Conservation (phyloP, 2,888 invertebrate species). For the Nephrotoma flavescens region DNA sequence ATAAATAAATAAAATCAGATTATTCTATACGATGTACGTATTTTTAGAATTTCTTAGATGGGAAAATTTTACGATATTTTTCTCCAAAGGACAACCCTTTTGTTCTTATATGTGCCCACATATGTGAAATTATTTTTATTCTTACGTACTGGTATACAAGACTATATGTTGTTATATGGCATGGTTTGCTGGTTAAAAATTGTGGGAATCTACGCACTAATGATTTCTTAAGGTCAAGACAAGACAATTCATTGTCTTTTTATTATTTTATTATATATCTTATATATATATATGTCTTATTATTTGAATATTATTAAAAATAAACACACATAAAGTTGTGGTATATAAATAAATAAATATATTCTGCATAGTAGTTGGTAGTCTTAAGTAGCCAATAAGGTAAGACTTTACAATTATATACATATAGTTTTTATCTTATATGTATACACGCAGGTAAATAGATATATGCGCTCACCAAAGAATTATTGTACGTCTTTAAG, state of each 20-base stretch:
- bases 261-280: not conserved
- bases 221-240: slow-evolving; percentile 11
- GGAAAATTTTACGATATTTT: not conserved
- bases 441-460: not conserved
- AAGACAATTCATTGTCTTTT: slow-evolving; percentile 1
- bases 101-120: not conserved
- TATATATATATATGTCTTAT: not conserved
- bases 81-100: not conserved
- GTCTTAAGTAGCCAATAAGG: not conserved
- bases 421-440: not conserved
- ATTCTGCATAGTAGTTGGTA: not conserved
- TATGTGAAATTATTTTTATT: not conserved
- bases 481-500: not conserved
- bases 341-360: not conserved
- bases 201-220: slow-evolving; percentile 12
- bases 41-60: not conserved
- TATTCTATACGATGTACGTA: not conserved
- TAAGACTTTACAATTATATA: not conserved
- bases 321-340: not conserved
- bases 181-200: slow-evolving; percentile 3
- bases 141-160: not conserved
- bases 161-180: not conserved
- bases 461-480: not conserved
- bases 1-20: not conserved
- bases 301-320: not conserved